phyloP scores from a whole-genome alignment of 2,888 invertebrate species.

The Unio pictorum region DNA sequence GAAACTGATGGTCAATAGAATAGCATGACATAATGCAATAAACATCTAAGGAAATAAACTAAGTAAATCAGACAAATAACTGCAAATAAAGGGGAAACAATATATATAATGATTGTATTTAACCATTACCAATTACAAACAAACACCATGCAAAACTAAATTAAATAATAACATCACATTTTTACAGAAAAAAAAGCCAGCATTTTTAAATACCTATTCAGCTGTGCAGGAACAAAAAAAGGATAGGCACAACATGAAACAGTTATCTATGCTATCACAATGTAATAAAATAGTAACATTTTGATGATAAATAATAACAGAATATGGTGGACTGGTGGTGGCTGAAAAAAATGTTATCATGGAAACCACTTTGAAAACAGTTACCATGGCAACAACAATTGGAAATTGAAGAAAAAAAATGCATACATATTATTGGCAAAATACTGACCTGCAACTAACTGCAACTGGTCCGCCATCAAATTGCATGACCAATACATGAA shows the following conservation, averaged over 20 bases:
- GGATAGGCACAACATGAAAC: slow-evolving; percentile 5
- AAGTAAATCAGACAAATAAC: slow-evolving; percentile 5
- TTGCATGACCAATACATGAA: too few species aligned
- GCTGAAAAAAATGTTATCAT: too few species aligned
- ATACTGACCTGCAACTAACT: too few species aligned
- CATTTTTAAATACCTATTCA: slow-evolving; percentile 36
- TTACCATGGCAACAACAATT: too few species aligned
- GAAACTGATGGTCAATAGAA: neutral
- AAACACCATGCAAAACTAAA: slow-evolving; percentile 41
- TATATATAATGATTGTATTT: slow-evolving; percentile 3
- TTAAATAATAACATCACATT: slow-evolving; percentile 41
- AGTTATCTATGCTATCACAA: slow-evolving; percentile 5
- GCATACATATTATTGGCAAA: too few species aligned
- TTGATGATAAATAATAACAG: too few species aligned
- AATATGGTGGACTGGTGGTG: too few species aligned
- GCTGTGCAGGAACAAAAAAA: slow-evolving; percentile 17
- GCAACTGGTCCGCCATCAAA: too few species aligned
- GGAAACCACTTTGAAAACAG: too few species aligned
- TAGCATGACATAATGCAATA: neutral
- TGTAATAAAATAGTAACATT: too few species aligned
- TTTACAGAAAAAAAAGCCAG: slow-evolving; percentile 34
- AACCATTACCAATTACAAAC: slow-evolving; percentile 34
- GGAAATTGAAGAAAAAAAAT: too few species aligned
- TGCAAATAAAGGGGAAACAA: slow-evolving; percentile 5
- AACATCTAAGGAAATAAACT: slow-evolving; percentile 7